Base-by-base conservation (phyloP, 2,797 vertebrate genomes). In the Characodon lateralis region DNA sequence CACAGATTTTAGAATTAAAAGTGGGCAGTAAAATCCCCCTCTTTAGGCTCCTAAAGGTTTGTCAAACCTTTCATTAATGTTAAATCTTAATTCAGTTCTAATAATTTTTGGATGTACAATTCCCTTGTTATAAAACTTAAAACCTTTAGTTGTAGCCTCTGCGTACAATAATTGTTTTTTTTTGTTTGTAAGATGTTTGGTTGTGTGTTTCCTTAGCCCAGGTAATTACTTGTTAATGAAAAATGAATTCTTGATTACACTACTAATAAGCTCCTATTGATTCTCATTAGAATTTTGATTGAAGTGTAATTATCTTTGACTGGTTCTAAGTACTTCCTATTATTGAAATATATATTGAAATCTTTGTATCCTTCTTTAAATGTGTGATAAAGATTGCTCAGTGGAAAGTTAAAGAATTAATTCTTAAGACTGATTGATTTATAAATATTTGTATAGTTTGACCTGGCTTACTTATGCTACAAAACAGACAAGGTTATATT, bases 381-480 rank as follows among this genome's bases (percentile, higher is more conserved):
- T 43, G 10, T 24, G 39, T 24, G 2, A n/a, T 5, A 35, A 24
- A 68, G 39, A 68, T 39, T 20, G 7, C 28, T 65, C 31, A 65
- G 61, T 5, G 31, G 8, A 65, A 65, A 39, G 18, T 20, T 20
- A 9, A 39, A 65, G 22, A 35, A 9, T 3, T 24, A 20, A n/a
- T 66, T 65, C 18, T 22, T 65, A 7, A 39, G 18, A 9, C 16
- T 63, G 50, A 14, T 51, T 51, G 35, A 13, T 24, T 43, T 24
- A 24, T 68, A 5, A 20, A 41, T 26, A 12, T 7, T 26, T 26
- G 24, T 43, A 66, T 24, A 12, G 20, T 24, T n/a, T 43, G 24
- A 41, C 22, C 61, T 75, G 53, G 18, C 59, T 72, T 46, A 16
- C 58, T 78, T 50, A 74, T 26, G 59, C 6, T 2, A 58, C 78